A percentile compares a stretch with the other conserved stretches of the same genome.
Conservation (phyloP, 2,888 invertebrate genomes). For the Drosophila paranaensis region DNA sequence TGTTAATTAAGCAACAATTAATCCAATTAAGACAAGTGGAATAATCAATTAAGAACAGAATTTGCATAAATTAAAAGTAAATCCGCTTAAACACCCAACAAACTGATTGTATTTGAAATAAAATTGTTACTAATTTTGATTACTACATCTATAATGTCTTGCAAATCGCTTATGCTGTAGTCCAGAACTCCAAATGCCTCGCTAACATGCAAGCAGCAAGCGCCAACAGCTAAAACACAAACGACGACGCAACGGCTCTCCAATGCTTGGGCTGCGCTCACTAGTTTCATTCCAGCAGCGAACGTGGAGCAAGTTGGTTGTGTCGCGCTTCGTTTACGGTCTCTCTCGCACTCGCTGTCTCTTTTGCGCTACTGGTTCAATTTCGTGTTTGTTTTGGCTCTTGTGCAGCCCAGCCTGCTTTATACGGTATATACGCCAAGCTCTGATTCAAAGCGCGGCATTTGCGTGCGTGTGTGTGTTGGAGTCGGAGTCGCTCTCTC, state of each 20-base stretch:
- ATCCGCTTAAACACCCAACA: neutral
- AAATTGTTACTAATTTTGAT: conserved; percentile 1
- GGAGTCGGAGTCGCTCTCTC: neutral
- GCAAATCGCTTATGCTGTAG: neutral
- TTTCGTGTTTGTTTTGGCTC: conserved; percentile 51
- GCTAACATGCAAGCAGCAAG: conserved; percentile 13
- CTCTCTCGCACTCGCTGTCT: conserved; percentile 15
- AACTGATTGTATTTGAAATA: neutral
- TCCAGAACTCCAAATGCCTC: conserved; percentile 11
- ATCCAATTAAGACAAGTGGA: neutral
- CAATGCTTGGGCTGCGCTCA: conserved; percentile 20
- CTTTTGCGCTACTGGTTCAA: conserved; percentile 19
- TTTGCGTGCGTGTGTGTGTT: conserved; percentile 13
- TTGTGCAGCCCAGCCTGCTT: conserved; percentile 40
- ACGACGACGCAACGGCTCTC: conserved; percentile 10
- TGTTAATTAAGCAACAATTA: neutral
- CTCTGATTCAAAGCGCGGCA: conserved; percentile 45
- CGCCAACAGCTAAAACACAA: conserved; percentile 12
- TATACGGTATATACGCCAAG: conserved; percentile 43
- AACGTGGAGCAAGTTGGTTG: conserved; percentile 57
- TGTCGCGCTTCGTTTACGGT: conserved; percentile 44
- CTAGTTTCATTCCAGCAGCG: conserved; percentile 56
- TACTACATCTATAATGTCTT: conserved; percentile 6
- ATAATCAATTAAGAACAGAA: neutral
- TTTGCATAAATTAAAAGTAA: neutral